Base-by-base conservation (phyloP, 2,113 vertebrate species). In the Serilophus lunatus region DNA sequence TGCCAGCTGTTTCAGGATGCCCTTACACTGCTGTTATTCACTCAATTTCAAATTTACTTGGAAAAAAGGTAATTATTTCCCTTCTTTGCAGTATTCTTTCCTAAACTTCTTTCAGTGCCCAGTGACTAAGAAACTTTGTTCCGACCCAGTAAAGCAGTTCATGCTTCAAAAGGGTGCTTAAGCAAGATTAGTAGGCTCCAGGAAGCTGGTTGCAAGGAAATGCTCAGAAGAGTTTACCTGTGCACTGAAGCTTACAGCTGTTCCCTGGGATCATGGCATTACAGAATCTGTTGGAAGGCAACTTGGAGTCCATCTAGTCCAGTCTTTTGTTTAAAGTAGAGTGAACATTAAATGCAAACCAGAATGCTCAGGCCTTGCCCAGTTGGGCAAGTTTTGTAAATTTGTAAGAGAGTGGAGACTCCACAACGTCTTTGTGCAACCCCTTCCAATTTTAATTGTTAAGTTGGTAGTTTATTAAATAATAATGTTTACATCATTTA, bases 151-250 rank as follows among this genome's bases (percentile, higher is more conserved):
- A 65, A 70, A 54, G 50, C 63, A 76, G 33, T 61, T 92, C 1
- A 3, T 70, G n/a, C 45, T 85, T 80, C 42, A 44, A 23, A 93
- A 92, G 81, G 22, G 50, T 86, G 22, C 47, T 92, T 94, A 47
- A 88, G 19, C 29, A 85, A 59, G n/a, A 42, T 91, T 31, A 65
- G 13, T n/a, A 70, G 18, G 16, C 23, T 90, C 5, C 51, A 77
- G 70, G 38, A 80, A 70, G 33, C 20, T 77, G 25, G 50, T 29
- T 83, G 66, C 24, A 38, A 25, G 13, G 35, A 90, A 84, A 42
- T 31, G 23, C n/a, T 53, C 36, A 33, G 13, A 56, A 61, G 33
- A 31, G 49, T 86, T 81, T 60, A 56, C 64, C 28, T 44, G 4
- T 13, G 33, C 28, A 28, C 12, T 87, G 36, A 18, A 61, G 33